A percentile compares a stretch with the other conserved stretches of the same genome.
Conservation (phyloP, 2,888 invertebrate genomes). For the Sarcophaga subvicina region DNA sequence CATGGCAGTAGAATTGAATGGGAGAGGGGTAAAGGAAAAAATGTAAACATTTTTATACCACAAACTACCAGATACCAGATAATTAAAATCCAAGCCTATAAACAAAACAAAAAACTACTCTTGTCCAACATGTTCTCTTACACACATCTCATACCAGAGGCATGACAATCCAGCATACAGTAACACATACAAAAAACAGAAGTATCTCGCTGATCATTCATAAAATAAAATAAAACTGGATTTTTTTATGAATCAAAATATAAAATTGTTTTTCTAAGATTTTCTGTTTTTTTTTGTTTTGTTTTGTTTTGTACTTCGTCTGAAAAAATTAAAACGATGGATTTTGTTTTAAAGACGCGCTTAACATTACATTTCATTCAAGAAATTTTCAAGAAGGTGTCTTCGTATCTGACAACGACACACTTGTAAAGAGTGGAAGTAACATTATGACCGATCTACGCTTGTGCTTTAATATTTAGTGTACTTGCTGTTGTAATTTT, state of each 20-base stretch:
- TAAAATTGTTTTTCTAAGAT: slow-evolving; percentile 31
- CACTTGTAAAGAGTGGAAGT: too few relatives aligned
- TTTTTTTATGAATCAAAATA: slow-evolving; percentile 63
- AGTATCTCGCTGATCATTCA: slow-evolving; percentile 59
- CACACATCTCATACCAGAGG: slow-evolving; percentile 18
- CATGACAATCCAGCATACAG: slow-evolving; percentile 22
- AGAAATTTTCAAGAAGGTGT: too few relatives aligned
- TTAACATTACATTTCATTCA: too few relatives aligned
- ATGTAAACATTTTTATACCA: slow-evolving; percentile 48
- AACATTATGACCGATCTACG: too few relatives aligned
- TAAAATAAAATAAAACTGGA: slow-evolving; percentile 59
- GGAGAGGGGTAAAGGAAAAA: slow-evolving; percentile 35
- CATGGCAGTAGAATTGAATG: too few relatives aligned
- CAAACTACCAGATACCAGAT: slow-evolving; percentile 50
- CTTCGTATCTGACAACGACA: too few relatives aligned
- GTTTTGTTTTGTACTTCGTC: too few relatives aligned
- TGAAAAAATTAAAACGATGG: too few relatives aligned
- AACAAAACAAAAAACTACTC: slow-evolving; percentile 2
- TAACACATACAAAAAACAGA: slow-evolving; percentile 8
- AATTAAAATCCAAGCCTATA: slow-evolving; percentile 63
- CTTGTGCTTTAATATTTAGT: too few relatives aligned
- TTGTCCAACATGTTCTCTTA: not conserved
- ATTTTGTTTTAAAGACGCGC: too few relatives aligned
- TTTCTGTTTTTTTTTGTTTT: too few relatives aligned
- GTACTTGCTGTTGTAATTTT: too few relatives aligned